These are phyloP conservation scores for Mnemiopsis leidyi DNA, from an alignment of 37 sponge, comb jelly and placozoan species.

Conservation along the genomic window DNA sequence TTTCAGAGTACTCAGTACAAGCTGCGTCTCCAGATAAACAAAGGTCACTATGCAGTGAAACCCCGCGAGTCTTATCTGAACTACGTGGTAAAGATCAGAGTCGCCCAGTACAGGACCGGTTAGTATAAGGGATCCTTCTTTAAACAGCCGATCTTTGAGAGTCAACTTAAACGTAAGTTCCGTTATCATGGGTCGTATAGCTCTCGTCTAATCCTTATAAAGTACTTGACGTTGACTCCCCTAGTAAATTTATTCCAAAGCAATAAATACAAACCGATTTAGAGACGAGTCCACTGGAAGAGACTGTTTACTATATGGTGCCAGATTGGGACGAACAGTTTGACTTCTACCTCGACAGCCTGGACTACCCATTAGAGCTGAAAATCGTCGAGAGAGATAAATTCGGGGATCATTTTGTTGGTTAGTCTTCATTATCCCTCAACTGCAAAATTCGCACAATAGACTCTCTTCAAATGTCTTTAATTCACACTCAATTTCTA, in stretches of 20 bases:
- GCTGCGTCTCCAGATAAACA: conserved; percentile 16
- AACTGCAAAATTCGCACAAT: too few species aligned
- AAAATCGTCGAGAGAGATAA: conserved; percentile 56
- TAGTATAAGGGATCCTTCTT: background rate
- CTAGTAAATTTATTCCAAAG: background rate
- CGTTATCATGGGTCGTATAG: too few species aligned
- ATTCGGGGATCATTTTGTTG: conserved; percentile 61
- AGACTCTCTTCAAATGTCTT: too few species aligned
- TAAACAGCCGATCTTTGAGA: too few species aligned
- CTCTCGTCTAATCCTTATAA: too few species aligned
- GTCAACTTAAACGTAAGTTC: too few species aligned
- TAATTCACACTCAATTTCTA: too few species aligned
- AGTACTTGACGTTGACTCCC: background rate
- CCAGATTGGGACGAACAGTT: conserved; percentile 46
- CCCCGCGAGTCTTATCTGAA: conserved; percentile 44
- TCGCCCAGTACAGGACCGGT: conserved; percentile 64
- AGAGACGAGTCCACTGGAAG: conserved; percentile 47
- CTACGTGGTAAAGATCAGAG: conserved; percentile 39
- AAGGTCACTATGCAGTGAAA: conserved; percentile 9
- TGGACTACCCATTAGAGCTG: conserved; percentile 46
- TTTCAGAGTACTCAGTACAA: conserved; percentile 65
- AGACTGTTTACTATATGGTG: background rate
- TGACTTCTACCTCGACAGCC: conserved; percentile 53
- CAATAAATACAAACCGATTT: background rate
- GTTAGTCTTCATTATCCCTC: background rate